A percentile compares a stretch with the other conserved stretches of the same genome.
These are phyloP conservation scores for Seriola quinqueradiata DNA, from an alignment of 2,113 vertebrate genomes.

Conservation along the genomic window DNA sequence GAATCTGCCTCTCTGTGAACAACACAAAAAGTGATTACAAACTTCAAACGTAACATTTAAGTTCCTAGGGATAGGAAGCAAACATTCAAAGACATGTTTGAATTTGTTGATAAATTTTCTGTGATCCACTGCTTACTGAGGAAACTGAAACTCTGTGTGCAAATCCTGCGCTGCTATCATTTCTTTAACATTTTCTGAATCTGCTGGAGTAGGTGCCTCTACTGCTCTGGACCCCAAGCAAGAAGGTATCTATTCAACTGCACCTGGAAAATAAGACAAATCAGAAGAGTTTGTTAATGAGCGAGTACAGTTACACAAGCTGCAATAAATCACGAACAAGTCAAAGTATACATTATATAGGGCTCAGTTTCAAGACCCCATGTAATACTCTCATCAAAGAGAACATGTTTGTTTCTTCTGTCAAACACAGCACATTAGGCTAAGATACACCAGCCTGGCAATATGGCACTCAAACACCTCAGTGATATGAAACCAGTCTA, in stretches of 20 bases:
- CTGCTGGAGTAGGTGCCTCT: slow-evolving; percentile 83
- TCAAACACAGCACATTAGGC: background rate
- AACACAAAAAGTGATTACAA: slow-evolving; percentile 55
- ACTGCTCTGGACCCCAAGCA: slow-evolving; percentile 50
- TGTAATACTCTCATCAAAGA: background rate
- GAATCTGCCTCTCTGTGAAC: slow-evolving; percentile 93
- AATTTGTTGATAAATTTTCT: slow-evolving; percentile 63
- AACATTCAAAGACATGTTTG: slow-evolving; percentile 5
- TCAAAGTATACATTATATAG: background rate
- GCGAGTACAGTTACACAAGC: background rate
- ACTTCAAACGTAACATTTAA: background rate
- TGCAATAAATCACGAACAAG: background rate
- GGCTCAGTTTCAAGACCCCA: background rate
- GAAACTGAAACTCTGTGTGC: slow-evolving; percentile 95
- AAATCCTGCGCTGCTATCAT: slow-evolving; percentile 99
- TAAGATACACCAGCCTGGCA: background rate
- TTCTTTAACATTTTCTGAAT: slow-evolving; percentile 99
- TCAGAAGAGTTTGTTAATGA: background rate
- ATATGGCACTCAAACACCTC: background rate
- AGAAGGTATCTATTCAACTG: slow-evolving; percentile 15
- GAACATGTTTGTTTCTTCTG: background rate
- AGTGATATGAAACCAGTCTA: background rate
- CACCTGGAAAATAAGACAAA: slow-evolving; percentile 35
- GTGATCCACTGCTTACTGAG: slow-evolving; percentile 90
- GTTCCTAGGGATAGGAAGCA: background rate